These are phyloP conservation scores for Mantis religiosa DNA, from an alignment of 2,888 invertebrate species.

Conservation along the genomic window DNA sequence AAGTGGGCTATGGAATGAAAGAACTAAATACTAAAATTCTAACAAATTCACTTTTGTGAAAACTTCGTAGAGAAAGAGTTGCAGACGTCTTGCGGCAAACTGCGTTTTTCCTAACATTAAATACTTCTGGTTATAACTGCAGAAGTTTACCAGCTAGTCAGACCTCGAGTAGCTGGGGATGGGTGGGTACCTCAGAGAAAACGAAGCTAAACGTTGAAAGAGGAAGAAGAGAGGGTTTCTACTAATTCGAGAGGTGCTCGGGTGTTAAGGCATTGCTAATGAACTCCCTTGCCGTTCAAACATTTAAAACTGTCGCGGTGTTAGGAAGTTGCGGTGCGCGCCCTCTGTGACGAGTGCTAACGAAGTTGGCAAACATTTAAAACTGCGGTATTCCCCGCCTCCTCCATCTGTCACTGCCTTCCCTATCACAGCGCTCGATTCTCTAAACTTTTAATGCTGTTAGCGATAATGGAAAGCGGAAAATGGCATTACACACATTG, in stretches of 20 bases:
- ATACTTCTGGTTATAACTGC: not conserved
- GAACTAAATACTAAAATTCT: too few relatives aligned
- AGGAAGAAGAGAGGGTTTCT: not conserved
- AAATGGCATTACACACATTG: not conserved
- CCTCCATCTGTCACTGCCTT: not conserved
- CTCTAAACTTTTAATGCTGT: not conserved
- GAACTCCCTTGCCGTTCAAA: not conserved
- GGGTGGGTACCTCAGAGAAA: not conserved
- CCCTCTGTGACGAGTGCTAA: not conserved
- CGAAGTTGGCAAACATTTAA: not conserved
- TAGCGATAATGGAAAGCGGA: not conserved
- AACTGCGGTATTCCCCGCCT: not conserved
- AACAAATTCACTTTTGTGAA: too few relatives aligned
- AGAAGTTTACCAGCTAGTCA: not conserved
- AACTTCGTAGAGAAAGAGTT: too few relatives aligned
- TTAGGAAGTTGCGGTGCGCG: not conserved
- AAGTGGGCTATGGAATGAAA: too few relatives aligned
- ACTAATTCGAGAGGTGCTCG: constrained; percentile 2
- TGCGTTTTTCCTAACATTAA: not conserved
- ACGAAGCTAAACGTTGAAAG: constrained; percentile 1
- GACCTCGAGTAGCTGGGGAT: too few relatives aligned
- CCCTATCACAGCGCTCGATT: not conserved
- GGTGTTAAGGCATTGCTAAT: constrained; percentile 3
- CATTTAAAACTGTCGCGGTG: not conserved
- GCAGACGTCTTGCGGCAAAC: not conserved